Evolutionary conservation across 2,113 vertebrate species (phyloP), one percentile per base, ranked within the genome.

Genomic region (Pandion haliaetus): DNA sequence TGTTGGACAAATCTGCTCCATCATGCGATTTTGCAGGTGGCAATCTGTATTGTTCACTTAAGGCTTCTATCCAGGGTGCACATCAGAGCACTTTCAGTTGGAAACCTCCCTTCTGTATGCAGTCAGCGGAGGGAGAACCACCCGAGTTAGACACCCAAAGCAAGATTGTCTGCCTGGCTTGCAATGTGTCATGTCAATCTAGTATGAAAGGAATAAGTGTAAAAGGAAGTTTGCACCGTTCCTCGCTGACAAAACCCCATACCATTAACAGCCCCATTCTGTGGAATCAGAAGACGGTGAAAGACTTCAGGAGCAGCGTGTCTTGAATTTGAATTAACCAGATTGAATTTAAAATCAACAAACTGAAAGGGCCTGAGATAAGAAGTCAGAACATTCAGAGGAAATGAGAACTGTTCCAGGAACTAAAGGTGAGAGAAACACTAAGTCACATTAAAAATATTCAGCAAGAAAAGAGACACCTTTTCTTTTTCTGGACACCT

Each of bases 391-490:
- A 88, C 82, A 91, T 96, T 87, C 90, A 95, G 89, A 94, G 87
- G 82, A 95, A 95, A 96, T 94, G 87, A 94, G 95, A 96, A 94
- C 84, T 94, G 82, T 95, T 96, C 91, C 8, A 23, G 94, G 94
- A 96, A 94, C 93, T 94, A 77, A 96, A 97, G 95, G 95, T 96
- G 95, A 96, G 83, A 90, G 89, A 96, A 95, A 88, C 71, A 70
- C 89, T 91, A 90, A 90, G 89, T 91, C 93, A 88, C 82, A 40
- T 94, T 80, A 93, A 83, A 97, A 95, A 81, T 93, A 94, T 83
- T 95, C 95, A 66, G 47, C 52, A 90, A 70, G 93, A 80, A 54
- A 78, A 77, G 73, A 87, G 71, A 62, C 80, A 88, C 67, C 66
- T 91, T 95, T 94, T 95, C 59, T 93, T 95, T 89, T 94, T 29